Evolutionary conservation across 2,888 invertebrate genomes (phyloP).

Genomic region (Calephelis perditalis): DNA sequence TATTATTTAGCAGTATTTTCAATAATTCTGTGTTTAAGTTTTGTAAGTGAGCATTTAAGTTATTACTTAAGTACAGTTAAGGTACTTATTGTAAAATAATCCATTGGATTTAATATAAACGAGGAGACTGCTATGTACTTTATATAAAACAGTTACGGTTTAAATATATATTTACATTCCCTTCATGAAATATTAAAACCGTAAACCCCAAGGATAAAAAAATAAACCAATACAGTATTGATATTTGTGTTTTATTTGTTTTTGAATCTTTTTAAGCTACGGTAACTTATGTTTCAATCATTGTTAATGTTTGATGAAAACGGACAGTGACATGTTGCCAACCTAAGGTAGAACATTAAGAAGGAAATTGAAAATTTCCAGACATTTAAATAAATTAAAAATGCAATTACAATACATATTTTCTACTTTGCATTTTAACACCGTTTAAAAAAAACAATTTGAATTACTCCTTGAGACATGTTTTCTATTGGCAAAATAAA

Average conservation of each 20-base stretch:
- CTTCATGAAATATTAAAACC: slow-evolving; percentile 45
- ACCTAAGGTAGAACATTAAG: too few species aligned
- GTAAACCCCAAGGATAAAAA: slow-evolving; percentile 53
- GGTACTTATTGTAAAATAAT: slow-evolving; percentile 58
- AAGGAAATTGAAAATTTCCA: too few species aligned
- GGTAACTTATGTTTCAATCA: too few species aligned
- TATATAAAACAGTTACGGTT: slow-evolving; percentile 50
- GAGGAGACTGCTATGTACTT: slow-evolving; percentile 75
- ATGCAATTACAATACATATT: too few species aligned
- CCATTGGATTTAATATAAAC: slow-evolving; percentile 65
- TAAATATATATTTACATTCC: slow-evolving; percentile 68
- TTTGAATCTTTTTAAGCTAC: too few species aligned
- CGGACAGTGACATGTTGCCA: too few species aligned
- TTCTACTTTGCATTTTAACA: too few species aligned
- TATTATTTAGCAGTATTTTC: slow-evolving; percentile 24
- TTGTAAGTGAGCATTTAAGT: slow-evolving; percentile 72
- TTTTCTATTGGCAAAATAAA: too few species aligned
- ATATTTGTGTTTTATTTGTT: slow-evolving; percentile 52
- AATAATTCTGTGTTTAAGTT: slow-evolving; percentile 34
- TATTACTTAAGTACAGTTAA: slow-evolving; percentile 55
- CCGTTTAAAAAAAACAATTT: too few species aligned
- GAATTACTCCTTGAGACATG: too few species aligned
- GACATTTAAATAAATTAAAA: too few species aligned
- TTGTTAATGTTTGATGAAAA: too few species aligned
- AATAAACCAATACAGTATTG: slow-evolving; percentile 75